Conservation (phyloP, 2,888 invertebrate genomes). For the Lymantria dispar region DNA sequence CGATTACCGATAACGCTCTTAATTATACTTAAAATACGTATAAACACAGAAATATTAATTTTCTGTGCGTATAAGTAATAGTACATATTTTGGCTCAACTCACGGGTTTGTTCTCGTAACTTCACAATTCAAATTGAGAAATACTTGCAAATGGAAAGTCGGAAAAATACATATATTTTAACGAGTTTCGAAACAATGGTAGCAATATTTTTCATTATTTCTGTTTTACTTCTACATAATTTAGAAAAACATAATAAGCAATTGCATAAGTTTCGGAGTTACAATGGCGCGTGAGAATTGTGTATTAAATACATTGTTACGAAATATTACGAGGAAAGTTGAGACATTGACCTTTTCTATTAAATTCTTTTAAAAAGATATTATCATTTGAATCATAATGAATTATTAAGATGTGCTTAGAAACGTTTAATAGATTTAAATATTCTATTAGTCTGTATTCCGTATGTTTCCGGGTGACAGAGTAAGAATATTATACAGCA, state of each 20-base stretch:
- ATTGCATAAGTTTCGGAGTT: slow-evolving; percentile 24
- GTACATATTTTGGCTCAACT: too few species aligned
- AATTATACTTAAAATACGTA: too few species aligned
- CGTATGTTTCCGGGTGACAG: neutral
- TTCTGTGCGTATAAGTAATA: too few species aligned
- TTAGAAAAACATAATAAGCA: slow-evolving; percentile 19
- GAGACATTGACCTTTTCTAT: slow-evolving; percentile 38
- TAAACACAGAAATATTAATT: too few species aligned
- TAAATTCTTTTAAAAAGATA: too few species aligned
- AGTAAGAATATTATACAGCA: neutral
- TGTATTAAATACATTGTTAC: slow-evolving; percentile 25
- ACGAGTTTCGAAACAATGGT: slow-evolving; percentile 26
- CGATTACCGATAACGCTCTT: too few species aligned
- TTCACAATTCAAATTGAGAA: slow-evolving; percentile 1
- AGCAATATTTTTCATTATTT: slow-evolving; percentile 16
- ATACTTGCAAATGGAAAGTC: slow-evolving; percentile 23
- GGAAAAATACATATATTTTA: slow-evolving; percentile 8
- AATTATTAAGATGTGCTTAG: too few species aligned
- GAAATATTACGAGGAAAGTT: slow-evolving; percentile 34
- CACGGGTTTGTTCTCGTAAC: too few species aligned
- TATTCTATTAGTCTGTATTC: too few species aligned
- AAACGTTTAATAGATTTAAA: neutral
- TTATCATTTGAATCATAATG: too few species aligned
- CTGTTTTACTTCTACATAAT: slow-evolving; percentile 12
- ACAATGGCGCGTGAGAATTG: slow-evolving; percentile 37